These are phyloP conservation scores for Cheiracanthium punctorium DNA, from an alignment of 2,888 invertebrate species.

Conservation along the genomic window DNA sequence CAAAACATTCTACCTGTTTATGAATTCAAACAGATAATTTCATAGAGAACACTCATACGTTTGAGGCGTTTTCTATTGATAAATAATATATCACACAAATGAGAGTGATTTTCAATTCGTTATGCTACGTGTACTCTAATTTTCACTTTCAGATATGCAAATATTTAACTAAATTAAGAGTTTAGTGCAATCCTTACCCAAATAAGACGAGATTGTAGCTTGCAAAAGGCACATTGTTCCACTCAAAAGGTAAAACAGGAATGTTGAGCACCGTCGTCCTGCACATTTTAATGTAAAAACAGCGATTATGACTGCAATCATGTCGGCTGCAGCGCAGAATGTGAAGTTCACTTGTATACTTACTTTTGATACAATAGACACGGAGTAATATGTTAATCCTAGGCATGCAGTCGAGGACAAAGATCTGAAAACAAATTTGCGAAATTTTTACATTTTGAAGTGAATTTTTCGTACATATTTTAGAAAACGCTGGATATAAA, in stretches of 20 bases:
- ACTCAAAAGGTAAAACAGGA: constrained; percentile 87
- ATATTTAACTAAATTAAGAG: too few species aligned
- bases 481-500: too few species aligned
- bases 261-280: constrained; percentile 86
- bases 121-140: too few species aligned
- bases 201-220: constrained; percentile 84
- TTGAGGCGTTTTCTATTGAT: too few species aligned
- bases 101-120: too few species aligned
- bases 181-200: constrained; percentile 77
- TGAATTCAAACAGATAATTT: too few species aligned
- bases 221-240: constrained; percentile 87
- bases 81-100: too few species aligned
- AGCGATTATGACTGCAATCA: constrained; percentile 87
- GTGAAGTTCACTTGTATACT: constrained; percentile 90
- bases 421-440: constrained; percentile 81
- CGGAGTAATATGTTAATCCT: constrained; percentile 89
- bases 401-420: constrained; percentile 92
- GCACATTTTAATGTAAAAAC: constrained; percentile 86
- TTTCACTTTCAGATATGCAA: too few species aligned
- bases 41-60: too few species aligned
- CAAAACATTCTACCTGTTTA: too few species aligned
- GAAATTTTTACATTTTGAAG: too few species aligned
- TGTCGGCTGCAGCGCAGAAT: constrained; percentile 86
- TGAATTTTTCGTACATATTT: too few species aligned
- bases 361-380: constrained; percentile 82